phyloP scores from a whole-genome alignment of 2,888 invertebrate genomes.

The Cheilosia vernalis region DNA sequence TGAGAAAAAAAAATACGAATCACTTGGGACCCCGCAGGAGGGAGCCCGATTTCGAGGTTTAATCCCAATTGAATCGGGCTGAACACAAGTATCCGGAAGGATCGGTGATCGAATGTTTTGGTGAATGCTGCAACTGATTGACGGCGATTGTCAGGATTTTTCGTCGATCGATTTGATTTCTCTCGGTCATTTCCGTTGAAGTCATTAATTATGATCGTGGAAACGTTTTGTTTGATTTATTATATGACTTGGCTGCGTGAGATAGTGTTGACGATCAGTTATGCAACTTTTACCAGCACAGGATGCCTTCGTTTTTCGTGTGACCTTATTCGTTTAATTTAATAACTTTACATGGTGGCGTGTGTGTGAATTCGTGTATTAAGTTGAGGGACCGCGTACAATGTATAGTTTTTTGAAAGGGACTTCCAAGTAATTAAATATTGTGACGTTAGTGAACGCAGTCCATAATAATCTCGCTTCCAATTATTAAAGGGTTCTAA shows the following conservation, averaged over 20 bases:
- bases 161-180: conserved; percentile 46
- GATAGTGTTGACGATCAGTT: conserved; percentile 34
- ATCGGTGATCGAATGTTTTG: conserved; percentile 22
- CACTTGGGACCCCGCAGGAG: conserved; percentile 23
- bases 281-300: neutral
- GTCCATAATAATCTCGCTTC: too few species aligned
- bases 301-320: neutral
- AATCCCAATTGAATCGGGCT: conserved; percentile 36
- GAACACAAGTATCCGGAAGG: conserved; percentile 54
- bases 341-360: too few species aligned
- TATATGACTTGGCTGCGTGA: conserved; percentile 21
- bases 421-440: too few species aligned
- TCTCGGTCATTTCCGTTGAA: conserved; percentile 55
- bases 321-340: neutral
- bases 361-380: too few species aligned
- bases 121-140: conserved; percentile 61
- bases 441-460: too few species aligned
- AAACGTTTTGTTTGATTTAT: conserved; percentile 52
- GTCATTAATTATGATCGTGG: conserved; percentile 48
- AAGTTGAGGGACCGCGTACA: too few species aligned
- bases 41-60: conserved; percentile 3
- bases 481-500: too few species aligned
- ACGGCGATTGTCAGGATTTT: conserved; percentile 67
- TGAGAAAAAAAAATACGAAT: conserved; percentile 1
- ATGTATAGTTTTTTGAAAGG: too few species aligned